Evolutionary conservation across 1,140 invertebrate species (phyloP).

Genomic region (Neodiprion fabricii): DNA sequence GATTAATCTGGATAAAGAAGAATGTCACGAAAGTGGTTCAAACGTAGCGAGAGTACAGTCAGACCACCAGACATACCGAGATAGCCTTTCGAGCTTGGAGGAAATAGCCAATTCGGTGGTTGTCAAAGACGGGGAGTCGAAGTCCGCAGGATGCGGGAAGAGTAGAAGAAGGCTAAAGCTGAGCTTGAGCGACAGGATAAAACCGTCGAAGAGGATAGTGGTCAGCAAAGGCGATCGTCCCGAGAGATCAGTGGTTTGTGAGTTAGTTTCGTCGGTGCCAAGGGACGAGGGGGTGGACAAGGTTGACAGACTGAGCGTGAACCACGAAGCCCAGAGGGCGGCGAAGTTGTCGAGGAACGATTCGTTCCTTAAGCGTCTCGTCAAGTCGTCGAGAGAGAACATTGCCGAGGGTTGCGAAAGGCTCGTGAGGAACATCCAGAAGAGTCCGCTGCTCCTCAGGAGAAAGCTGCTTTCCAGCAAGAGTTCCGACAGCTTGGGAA

Average conservation of each 20-base stretch:
- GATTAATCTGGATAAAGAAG: constrained; percentile 46
- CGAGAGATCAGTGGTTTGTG: not conserved
- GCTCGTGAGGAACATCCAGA: constrained; percentile 44
- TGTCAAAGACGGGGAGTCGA: not conserved
- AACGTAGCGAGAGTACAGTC: constrained; percentile 39
- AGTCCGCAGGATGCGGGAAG: not conserved
- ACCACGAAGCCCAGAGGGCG: not conserved
- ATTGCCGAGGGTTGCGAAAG: constrained; percentile 38
- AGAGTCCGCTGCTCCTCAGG: constrained; percentile 31
- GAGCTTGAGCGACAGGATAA: constrained; percentile 4
- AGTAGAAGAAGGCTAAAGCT: not conserved
- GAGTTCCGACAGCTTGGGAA: constrained; percentile 25
- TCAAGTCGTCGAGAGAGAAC: constrained; percentile 41
- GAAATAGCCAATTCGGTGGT: not conserved
- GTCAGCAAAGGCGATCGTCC: not conserved
- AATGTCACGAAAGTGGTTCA: constrained; percentile 45
- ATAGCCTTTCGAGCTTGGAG: constrained; percentile 33
- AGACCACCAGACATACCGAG: constrained; percentile 49
- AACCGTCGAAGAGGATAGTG: not conserved
- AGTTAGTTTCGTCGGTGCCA: too few species aligned
- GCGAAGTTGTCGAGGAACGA: constrained; percentile 25
- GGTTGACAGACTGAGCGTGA: not conserved
- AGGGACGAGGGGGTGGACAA: not conserved
- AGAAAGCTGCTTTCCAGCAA: constrained; percentile 31
- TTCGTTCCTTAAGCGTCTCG: constrained; percentile 42